phyloP scores from a whole-genome alignment of 2,797 vertebrate species.

The Lacerta bilineata region DNA sequence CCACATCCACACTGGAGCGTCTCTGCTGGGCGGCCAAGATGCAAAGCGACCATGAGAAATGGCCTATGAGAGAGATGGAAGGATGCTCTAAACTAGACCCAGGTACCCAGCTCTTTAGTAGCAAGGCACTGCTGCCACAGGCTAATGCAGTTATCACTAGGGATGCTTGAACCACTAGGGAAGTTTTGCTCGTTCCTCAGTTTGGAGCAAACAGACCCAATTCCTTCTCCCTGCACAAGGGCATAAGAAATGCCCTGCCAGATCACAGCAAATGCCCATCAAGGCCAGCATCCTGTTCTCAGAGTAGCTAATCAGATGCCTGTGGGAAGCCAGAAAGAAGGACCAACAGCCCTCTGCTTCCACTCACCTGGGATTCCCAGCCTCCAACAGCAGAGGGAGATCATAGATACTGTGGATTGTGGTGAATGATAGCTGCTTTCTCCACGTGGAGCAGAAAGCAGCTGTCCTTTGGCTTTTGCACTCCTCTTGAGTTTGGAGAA shows the following conservation, averaged over 20 bases:
- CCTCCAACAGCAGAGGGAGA: too few species aligned
- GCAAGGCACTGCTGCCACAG: not conserved
- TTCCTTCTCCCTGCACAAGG: not conserved
- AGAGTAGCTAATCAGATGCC: not conserved
- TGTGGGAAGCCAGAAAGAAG: not conserved
- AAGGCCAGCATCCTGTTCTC: not conserved
- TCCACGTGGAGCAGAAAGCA: too few species aligned
- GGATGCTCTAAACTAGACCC: accelerated
- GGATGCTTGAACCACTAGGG: not conserved
- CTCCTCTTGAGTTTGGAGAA: too few species aligned
- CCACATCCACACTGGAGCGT: not conserved
- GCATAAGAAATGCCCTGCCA: too few species aligned
- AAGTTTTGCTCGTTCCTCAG: not conserved
- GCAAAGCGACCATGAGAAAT: not conserved
- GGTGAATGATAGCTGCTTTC: too few species aligned
- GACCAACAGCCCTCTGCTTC: not conserved
- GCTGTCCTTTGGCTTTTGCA: too few species aligned
- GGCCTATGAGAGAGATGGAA: accelerated
- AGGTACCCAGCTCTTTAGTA: not conserved
- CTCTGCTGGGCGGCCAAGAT: constrained; percentile 48
- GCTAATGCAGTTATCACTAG: not conserved
- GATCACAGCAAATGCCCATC: too few species aligned
- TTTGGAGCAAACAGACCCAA: not conserved
- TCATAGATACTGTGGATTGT: too few species aligned
- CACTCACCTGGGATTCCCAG: not conserved